Conservation (phyloP, 2,797 vertebrate species). For the Pseudomugil gertrudae region DNA sequence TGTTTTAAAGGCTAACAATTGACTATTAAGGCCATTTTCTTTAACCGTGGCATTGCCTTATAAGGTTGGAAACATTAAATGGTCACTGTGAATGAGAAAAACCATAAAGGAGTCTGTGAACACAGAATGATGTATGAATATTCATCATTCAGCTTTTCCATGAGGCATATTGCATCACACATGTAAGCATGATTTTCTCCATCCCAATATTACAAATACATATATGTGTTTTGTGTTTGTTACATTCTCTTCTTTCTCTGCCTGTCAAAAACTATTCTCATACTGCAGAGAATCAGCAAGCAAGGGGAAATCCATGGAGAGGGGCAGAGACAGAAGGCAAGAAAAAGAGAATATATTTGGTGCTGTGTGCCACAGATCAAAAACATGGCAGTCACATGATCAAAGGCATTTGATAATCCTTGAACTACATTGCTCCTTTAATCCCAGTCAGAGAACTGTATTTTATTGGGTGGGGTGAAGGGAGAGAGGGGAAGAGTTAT, state of each 20-base stretch:
- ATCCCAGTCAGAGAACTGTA: conserved; percentile 73
- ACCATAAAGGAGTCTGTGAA: not conserved
- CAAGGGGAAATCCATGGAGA: conserved; percentile 66
- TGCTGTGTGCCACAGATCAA: conserved; percentile 75
- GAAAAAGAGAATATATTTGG: conserved; percentile 74
- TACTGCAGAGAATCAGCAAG: conserved; percentile 66
- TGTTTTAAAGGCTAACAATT: conserved; percentile 60
- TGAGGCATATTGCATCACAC: conserved; percentile 7
- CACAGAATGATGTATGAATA: conserved; percentile 18
- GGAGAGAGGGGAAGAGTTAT: conserved; percentile 36
- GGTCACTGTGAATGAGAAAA: not conserved
- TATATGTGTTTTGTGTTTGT: conserved; percentile 54
- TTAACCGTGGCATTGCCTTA: conserved; percentile 28
- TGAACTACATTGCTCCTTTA: conserved; percentile 79
- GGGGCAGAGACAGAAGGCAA: conserved; percentile 61
- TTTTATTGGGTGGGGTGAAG: conserved; percentile 52
- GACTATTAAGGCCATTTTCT: conserved; percentile 17
- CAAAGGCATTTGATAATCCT: conserved; percentile 83
- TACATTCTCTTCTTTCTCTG: conserved; percentile 50
- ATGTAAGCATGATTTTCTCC: conserved; percentile 18
- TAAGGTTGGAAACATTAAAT: conserved; percentile 7
- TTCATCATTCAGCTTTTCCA: conserved; percentile 19
- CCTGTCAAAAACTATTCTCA: conserved; percentile 74
- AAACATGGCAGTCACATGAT: conserved; percentile 82
- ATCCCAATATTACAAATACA: conserved; percentile 42